phyloP scores from a whole-genome alignment of 2,113 vertebrate species.

The Mastomys coucha region DNA sequence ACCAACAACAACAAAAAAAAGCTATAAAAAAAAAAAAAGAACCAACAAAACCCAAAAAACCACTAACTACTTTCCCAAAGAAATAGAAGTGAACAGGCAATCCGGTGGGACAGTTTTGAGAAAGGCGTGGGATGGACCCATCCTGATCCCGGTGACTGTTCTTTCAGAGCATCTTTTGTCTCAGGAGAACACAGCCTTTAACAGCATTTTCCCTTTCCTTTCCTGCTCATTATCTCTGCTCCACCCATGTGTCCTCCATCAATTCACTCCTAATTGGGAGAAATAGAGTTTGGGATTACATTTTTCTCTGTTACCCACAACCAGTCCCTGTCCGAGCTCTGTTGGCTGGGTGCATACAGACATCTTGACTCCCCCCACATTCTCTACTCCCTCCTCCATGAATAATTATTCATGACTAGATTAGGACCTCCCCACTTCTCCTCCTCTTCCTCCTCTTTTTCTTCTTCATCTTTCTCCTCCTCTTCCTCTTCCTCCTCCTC shows the following conservation, averaged over 20 bases:
- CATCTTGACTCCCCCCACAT: neutral
- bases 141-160: neutral
- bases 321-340: neutral
- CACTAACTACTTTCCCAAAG: neutral
- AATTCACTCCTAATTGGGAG: neutral
- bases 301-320: neutral
- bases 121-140: neutral
- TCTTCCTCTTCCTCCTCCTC: neutral
- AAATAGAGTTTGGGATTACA: neutral
- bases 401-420: neutral
- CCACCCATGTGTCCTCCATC: neutral
- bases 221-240: too few species aligned
- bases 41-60: neutral
- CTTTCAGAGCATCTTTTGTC: neutral
- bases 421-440: neutral
- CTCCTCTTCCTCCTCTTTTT: too few species aligned
- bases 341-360: neutral
- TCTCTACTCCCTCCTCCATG: fast-evolving
- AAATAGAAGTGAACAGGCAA: neutral
- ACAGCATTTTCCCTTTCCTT: neutral
- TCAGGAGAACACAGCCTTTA: neutral
- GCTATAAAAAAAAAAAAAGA: too few species aligned
- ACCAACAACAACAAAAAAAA: too few species aligned
- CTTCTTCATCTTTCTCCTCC: too few species aligned
- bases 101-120: neutral